phyloP scores from a whole-genome alignment of 2,888 invertebrate genomes.

The Acleris cristana region DNA sequence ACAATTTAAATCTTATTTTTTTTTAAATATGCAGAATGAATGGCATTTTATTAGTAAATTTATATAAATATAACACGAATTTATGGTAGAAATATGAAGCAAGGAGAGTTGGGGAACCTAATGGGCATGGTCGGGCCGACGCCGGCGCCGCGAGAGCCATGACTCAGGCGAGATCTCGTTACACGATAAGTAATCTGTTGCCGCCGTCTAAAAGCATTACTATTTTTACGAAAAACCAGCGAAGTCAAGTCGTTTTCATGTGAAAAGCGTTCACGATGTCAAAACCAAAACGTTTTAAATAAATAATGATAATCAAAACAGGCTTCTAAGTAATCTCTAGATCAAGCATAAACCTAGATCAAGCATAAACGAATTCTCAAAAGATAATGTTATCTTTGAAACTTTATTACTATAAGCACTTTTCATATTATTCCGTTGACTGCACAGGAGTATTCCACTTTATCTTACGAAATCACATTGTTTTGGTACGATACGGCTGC shows the following conservation, averaged over 20 bases:
- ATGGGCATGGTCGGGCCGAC: constrained; percentile 71
- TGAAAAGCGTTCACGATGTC: background rate
- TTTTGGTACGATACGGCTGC: too few species aligned
- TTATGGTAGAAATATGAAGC: constrained; percentile 55
- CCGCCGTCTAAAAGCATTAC: constrained; percentile 55
- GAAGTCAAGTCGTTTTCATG: background rate
- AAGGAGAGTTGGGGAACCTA: constrained; percentile 57
- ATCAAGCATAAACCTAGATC: too few species aligned
- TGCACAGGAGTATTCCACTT: too few species aligned
- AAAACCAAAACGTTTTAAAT: background rate
- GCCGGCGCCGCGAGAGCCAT: constrained; percentile 64
- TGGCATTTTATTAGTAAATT: background rate
- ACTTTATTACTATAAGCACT: too few species aligned
- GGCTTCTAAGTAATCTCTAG: too few species aligned
- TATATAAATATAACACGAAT: background rate
- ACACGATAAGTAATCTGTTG: constrained; percentile 64
- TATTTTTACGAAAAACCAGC: constrained; percentile 51
- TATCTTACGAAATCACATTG: too few species aligned
- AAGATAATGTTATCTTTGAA: too few species aligned
- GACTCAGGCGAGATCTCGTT: constrained; percentile 72
- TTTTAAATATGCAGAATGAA: background rate
- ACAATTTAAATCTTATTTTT: background rate
- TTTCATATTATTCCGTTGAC: too few species aligned
- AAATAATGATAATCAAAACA: too few species aligned
- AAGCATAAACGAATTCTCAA: too few species aligned